Evolutionary conservation across 2,797 vertebrate species (phyloP).

Genomic region (Diplodus sargus): DNA sequence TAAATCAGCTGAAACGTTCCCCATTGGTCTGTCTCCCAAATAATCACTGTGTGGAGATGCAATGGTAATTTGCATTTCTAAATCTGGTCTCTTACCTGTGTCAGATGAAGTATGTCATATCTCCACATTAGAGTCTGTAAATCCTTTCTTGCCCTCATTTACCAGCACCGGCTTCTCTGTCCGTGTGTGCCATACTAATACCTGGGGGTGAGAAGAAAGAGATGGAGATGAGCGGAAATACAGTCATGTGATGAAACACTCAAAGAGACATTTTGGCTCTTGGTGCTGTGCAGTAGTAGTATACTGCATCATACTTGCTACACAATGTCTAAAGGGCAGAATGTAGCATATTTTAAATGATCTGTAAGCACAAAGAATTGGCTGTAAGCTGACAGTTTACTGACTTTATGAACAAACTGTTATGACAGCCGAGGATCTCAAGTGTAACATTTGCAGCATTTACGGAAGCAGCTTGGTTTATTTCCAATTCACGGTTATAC

Average conservation of each 20-base stretch:
- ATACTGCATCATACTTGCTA: conserved; percentile 6
- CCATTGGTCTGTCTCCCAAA: conserved; percentile 4
- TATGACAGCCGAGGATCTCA: conserved; percentile 23
- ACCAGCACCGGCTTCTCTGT: conserved; percentile 90
- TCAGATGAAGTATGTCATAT: conserved; percentile 81
- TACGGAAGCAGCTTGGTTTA: conserved; percentile 20
- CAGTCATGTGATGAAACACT: conserved; percentile 18
- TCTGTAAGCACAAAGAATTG: conserved; percentile 5
- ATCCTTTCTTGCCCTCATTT: conserved; percentile 92
- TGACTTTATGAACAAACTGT: conserved; percentile 28
- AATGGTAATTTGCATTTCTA: conserved; percentile 57
- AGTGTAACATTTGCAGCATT: conserved; percentile 7
- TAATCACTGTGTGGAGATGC: conserved; percentile 22
- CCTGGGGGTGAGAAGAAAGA: conserved; percentile 72
- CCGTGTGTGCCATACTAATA: conserved; percentile 94
- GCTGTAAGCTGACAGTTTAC: conserved; percentile 44
- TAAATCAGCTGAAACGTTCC: neutral
- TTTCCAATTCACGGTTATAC: neutral
- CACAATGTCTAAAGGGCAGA: conserved; percentile 19
- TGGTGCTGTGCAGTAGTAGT: conserved; percentile 2
- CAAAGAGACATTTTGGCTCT: conserved; percentile 2
- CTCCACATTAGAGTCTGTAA: conserved; percentile 90
- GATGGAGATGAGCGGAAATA: conserved; percentile 28
- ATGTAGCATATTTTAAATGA: conserved; percentile 25
- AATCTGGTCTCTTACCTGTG: conserved; percentile 70